These are phyloP conservation scores for Aphaenogaster floridana DNA, from an alignment of 1,140 invertebrate genomes.

Conservation along the genomic window DNA sequence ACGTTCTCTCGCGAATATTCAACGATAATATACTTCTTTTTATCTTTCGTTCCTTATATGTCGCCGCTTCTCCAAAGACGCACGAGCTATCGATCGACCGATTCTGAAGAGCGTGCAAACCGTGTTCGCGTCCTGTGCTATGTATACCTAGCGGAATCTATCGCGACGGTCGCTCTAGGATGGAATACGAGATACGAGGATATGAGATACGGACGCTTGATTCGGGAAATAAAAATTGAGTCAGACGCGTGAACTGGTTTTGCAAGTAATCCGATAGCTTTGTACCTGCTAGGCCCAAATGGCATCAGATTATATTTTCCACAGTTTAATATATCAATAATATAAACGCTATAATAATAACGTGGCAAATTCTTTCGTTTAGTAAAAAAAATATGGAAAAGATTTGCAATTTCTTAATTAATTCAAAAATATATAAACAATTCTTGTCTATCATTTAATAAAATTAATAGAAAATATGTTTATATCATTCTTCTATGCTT, in stretches of 20 bases:
- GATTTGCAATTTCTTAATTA: not conserved
- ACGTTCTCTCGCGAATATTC: constrained; percentile 25
- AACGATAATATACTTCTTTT: constrained; percentile 29
- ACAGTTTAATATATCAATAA: not conserved
- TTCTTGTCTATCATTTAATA: not conserved
- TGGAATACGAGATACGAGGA: constrained; percentile 61
- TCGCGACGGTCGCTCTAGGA: constrained; percentile 47
- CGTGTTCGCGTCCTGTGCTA: constrained; percentile 17
- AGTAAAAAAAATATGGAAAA: not conserved
- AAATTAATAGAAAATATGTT: not conserved
- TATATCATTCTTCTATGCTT: not conserved
- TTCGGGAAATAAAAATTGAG: constrained; percentile 59
- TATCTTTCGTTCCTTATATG: constrained; percentile 40
- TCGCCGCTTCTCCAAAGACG: constrained; percentile 48
- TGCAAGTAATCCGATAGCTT: constrained; percentile 38
- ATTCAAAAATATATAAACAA: not conserved
- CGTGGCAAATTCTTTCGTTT: not conserved
- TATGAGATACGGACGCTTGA: constrained; percentile 58
- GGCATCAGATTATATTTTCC: constrained; percentile 1
- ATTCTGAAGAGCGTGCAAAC: constrained; percentile 50
- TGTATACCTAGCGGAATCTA: constrained; percentile 52
- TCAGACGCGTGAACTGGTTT: constrained; percentile 60
- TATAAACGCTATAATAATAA: not conserved
- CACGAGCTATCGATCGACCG: constrained; percentile 51
- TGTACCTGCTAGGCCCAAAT: constrained; percentile 21